These are phyloP conservation scores for Gopherus flavomarginatus DNA, from an alignment of 2,113 vertebrate genomes.

Conservation along the genomic window DNA sequence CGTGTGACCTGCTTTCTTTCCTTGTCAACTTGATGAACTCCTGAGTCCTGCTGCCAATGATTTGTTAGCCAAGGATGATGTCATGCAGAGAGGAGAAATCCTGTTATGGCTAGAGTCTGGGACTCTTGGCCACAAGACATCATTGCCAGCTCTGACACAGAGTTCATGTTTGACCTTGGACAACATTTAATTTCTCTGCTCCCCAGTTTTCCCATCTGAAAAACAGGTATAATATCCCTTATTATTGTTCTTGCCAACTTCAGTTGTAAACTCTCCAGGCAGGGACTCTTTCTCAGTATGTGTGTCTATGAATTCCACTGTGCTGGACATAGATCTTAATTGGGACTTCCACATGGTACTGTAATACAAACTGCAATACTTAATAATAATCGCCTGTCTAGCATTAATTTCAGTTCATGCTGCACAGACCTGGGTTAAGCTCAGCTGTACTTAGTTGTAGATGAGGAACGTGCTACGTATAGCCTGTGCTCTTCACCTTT, in stretches of 20 bases:
- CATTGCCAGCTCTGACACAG: background rate
- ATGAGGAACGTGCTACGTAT: background rate
- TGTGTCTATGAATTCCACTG: background rate
- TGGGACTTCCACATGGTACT: too few relatives aligned
- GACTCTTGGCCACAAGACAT: background rate
- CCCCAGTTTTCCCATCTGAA: background rate
- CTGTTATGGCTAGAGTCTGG: background rate
- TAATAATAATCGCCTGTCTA: background rate
- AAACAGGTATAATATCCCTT: background rate
- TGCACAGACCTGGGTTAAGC: background rate
- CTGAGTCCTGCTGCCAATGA: background rate
- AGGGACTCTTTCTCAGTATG: background rate
- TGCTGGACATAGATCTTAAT: too few relatives aligned
- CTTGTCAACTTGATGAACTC: background rate
- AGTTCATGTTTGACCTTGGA: background rate
- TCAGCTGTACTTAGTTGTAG: background rate
- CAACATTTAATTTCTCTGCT: background rate
- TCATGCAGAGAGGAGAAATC: background rate
- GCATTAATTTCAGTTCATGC: background rate
- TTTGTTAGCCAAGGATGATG: background rate
- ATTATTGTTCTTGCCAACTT: background rate
- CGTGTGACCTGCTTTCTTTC: background rate
- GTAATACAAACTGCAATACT: too few relatives aligned
- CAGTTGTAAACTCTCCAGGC: background rate
- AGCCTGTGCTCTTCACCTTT: background rate